These are phyloP conservation scores for Zapornia atra DNA, from an alignment of 2,113 vertebrate genomes.

Conservation along the genomic window DNA sequence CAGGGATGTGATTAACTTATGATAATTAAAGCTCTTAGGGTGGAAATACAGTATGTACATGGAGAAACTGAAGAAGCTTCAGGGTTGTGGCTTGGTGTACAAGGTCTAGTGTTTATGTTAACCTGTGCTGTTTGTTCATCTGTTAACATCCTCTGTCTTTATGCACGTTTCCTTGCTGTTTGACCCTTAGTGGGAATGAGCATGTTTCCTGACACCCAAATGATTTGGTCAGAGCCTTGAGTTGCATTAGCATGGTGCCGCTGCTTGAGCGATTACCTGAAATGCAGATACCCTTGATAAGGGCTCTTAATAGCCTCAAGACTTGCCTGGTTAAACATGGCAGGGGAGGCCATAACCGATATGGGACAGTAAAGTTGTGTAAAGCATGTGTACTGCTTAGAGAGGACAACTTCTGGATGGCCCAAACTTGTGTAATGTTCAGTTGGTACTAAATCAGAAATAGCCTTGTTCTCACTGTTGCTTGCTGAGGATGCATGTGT, in stretches of 20 bases:
- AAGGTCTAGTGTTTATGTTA: neutral
- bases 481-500: fast-evolving
- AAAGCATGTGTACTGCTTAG: neutral
- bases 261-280: neutral
- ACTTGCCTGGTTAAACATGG: neutral
- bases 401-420: neutral
- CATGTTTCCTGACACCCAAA: neutral
- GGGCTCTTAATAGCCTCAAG: neutral
- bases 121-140: neutral
- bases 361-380: neutral
- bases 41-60: neutral
- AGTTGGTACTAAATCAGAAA: neutral
- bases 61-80: neutral
- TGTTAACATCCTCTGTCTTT: neutral
- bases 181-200: neutral
- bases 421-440: neutral
- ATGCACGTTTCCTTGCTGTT: neutral
- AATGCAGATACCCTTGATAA: neutral
- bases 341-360: neutral
- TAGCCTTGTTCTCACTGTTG: neutral
- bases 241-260: neutral
- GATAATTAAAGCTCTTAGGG: conserved; percentile 63
- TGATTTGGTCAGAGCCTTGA: neutral
- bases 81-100: neutral
- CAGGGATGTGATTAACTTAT: conserved; percentile 45